Percentiles rank a stretch among this genome's conserved stretches.
phyloP scores from a whole-genome alignment of 2,888 invertebrate species.

The Leptinotarsa rubiginosa region DNA sequence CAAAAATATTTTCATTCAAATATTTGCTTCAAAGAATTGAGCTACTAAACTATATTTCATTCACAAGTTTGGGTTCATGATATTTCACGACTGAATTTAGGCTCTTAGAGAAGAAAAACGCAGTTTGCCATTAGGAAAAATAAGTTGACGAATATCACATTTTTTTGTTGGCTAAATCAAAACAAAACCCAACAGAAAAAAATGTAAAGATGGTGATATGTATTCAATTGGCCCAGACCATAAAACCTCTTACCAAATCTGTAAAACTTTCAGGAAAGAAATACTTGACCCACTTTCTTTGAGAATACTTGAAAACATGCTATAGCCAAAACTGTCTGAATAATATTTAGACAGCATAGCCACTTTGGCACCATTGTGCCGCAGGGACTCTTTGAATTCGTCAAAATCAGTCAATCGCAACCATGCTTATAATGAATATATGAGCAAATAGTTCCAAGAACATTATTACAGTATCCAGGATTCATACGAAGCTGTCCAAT shows the following conservation, averaged over 20 bases:
- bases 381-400: not conserved
- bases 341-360: too few relatives aligned
- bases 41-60: not conserved
- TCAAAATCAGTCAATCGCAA: slow-evolving; percentile 19
- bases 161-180: not conserved
- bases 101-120: not conserved
- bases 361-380: too few relatives aligned
- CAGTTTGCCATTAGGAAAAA: not conserved
- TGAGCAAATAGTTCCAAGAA: slow-evolving; percentile 8
- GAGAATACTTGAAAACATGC: not conserved
- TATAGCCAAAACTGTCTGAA: too few relatives aligned
- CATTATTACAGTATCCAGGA: slow-evolving; percentile 66
- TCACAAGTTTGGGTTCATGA: slow-evolving; percentile 2
- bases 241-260: not conserved
- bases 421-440: slow-evolving; percentile 16
- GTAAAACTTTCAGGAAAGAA: not conserved
- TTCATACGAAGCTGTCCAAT: slow-evolving; percentile 79
- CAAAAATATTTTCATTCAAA: not conserved
- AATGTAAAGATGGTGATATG: too few relatives aligned
- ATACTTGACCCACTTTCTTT: not conserved
- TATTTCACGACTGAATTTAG: not conserved
- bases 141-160: too few relatives aligned
- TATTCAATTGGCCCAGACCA: not conserved
- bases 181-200: too few relatives aligned
- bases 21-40: not conserved